Percentiles rank a stretch among this genome's conserved stretches.
phyloP scores from a whole-genome alignment of 1,140 invertebrate genomes.

The Pseudoatta argentina region DNA sequence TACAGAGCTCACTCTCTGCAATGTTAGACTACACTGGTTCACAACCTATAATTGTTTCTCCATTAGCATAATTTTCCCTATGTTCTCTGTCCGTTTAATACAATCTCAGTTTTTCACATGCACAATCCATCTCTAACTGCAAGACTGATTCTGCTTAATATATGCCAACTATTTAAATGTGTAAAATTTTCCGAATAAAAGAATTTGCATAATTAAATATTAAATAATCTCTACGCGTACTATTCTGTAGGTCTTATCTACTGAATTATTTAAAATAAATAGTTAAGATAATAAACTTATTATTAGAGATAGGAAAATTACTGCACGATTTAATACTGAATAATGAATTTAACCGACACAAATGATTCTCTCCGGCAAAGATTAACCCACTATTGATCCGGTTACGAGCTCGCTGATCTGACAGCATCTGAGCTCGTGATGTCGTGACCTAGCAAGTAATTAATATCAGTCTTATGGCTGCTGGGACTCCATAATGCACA shows the following conservation, averaged over 20 bases:
- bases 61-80: conserved; percentile 1
- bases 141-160: conserved; percentile 8
- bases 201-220: neutral
- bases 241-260: neutral
- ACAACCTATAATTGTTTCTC: conserved; percentile 31
- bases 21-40: neutral
- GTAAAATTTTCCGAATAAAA: neutral
- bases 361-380: neutral
- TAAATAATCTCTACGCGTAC: neutral
- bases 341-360: conserved; percentile 37
- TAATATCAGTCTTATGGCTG: conserved; percentile 55
- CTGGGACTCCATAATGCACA: conserved; percentile 40
- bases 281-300: neutral
- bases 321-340: neutral
- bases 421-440: conserved; percentile 33
- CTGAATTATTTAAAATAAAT: neutral
- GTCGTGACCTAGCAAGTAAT: conserved; percentile 50
- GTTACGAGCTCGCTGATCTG: conserved; percentile 19
- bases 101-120: neutral
- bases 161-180: neutral
- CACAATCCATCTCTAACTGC: neutral
- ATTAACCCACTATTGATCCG: conserved; percentile 26
- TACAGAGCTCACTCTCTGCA: neutral
- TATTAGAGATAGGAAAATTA: neutral
- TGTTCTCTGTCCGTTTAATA: neutral